phyloP scores from a whole-genome alignment of 92 coral and sea anemone genomes.

The Porites lobata region DNA sequence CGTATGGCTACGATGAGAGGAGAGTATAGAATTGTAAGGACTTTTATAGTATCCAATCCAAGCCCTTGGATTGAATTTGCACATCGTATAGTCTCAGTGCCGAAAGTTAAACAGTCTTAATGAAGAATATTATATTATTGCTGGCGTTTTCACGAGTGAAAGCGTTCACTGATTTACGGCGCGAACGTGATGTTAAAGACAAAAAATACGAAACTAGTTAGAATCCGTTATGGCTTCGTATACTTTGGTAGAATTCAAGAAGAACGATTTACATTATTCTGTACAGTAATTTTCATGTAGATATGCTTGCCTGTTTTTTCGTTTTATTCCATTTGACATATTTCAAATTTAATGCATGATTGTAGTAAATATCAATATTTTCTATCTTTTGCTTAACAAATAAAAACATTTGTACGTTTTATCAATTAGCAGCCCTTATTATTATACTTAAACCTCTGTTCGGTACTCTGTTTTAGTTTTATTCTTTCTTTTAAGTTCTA shows the following conservation, averaged over 20 bases:
- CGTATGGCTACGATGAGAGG: no score
- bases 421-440: no score
- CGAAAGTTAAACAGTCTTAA: no score
- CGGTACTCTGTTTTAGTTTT: not conserved
- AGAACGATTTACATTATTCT: not conserved
- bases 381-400: conserved; percentile 7
- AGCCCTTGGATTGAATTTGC: no score
- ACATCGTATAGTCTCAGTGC: no score
- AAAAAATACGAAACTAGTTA: not conserved
- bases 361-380: conserved; percentile 15
- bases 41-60: no score
- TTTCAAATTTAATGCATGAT: conserved; percentile 1
- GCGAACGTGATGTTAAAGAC: no score
- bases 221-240: not conserved
- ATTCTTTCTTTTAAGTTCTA: not conserved
- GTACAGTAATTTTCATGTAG: not conserved
- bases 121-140: no score
- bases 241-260: not conserved
- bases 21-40: no score
- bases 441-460: no score
- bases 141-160: no score
- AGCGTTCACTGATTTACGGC: no score
- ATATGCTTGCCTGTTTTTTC: not conserved
- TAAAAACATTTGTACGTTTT: not conserved
- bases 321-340: conserved; percentile 5